Percentiles rank a stretch among this genome's conserved stretches.
phyloP scores from a whole-genome alignment of 1,140 invertebrate genomes.

The Lethocerus indicus region DNA sequence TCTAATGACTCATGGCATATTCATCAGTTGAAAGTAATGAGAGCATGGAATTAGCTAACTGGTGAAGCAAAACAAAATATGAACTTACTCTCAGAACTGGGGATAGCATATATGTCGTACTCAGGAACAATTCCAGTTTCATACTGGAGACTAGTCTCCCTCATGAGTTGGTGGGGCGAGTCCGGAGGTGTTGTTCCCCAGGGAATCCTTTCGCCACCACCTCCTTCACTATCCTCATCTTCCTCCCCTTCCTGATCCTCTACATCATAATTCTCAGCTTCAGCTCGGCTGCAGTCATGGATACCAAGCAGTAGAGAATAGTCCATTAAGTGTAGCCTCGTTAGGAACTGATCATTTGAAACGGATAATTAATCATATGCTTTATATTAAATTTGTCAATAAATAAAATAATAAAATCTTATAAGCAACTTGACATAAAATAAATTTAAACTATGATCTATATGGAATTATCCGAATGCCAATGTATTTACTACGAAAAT shows the following conservation, averaged over 20 bases:
- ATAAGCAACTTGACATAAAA: too few relatives aligned
- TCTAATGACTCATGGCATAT: too few relatives aligned
- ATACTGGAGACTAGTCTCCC: slow-evolving; percentile 41
- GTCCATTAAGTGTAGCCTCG: slow-evolving; percentile 93
- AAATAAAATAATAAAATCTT: too few relatives aligned
- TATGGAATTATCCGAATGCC: too few relatives aligned
- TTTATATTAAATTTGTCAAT: too few relatives aligned
- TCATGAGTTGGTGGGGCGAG: slow-evolving; percentile 51
- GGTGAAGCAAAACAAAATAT: too few relatives aligned
- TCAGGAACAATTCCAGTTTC: slow-evolving; percentile 79
- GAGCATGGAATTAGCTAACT: too few relatives aligned
- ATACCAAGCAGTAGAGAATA: slow-evolving; percentile 91
- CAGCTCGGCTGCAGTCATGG: slow-evolving; percentile 72
- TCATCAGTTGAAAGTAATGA: too few relatives aligned
- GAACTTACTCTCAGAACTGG: slow-evolving; percentile 49
- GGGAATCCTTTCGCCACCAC: slow-evolving; percentile 39
- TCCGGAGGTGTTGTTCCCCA: slow-evolving; percentile 64
- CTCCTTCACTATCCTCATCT: slow-evolving; percentile 47
- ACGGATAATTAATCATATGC: too few relatives aligned
- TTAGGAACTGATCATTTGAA: slow-evolving; percentile 62
- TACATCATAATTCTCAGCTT: slow-evolving; percentile 31
- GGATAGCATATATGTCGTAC: slow-evolving; percentile 93
- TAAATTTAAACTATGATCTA: too few relatives aligned
- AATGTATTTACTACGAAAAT: too few relatives aligned
- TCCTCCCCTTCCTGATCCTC: slow-evolving; percentile 44